These are phyloP conservation scores for Phymorhynchus buccinoides DNA, from an alignment of 1,140 invertebrate genomes.

Conservation along the genomic window DNA sequence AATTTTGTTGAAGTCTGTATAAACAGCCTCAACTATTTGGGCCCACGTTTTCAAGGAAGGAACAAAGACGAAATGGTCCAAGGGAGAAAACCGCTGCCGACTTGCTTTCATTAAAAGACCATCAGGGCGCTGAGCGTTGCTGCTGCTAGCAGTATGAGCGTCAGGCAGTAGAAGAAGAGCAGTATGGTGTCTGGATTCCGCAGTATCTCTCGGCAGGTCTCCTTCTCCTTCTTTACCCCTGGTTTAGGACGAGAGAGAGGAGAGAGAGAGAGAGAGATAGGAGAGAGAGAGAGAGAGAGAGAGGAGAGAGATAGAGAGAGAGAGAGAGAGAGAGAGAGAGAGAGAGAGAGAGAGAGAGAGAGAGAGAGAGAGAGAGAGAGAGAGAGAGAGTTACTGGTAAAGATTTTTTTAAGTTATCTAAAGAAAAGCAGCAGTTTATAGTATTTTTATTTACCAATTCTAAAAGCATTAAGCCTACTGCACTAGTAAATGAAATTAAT, in stretches of 20 bases:
- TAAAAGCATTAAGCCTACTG: no score
- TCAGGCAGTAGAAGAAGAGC: constrained; percentile 22
- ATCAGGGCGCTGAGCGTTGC: constrained; percentile 11
- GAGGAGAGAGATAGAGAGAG: no score
- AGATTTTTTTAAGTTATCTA: no score
- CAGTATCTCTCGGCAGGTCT: neutral
- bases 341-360: neutral
- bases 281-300: neutral
- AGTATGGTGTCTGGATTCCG: neutral
- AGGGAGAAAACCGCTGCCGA: neutral
- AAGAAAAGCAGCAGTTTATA: no score
- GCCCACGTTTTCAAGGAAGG: no score
- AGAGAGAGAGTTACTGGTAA: neutral
- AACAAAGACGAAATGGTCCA: neutral
- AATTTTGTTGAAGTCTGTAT: no score
- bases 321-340: neutral
- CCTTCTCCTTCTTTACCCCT: neutral
- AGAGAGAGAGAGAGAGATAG: no score
- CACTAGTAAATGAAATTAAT: no score
- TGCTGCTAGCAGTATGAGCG: neutral
- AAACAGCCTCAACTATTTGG: no score
- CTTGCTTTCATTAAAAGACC: constrained; percentile 17
- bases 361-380: no score
- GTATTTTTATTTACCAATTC: no score
- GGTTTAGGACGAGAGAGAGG: neutral